Evolutionary conservation across 2,888 invertebrate species (phyloP).

Genomic region (Ophioninae sp.): DNA sequence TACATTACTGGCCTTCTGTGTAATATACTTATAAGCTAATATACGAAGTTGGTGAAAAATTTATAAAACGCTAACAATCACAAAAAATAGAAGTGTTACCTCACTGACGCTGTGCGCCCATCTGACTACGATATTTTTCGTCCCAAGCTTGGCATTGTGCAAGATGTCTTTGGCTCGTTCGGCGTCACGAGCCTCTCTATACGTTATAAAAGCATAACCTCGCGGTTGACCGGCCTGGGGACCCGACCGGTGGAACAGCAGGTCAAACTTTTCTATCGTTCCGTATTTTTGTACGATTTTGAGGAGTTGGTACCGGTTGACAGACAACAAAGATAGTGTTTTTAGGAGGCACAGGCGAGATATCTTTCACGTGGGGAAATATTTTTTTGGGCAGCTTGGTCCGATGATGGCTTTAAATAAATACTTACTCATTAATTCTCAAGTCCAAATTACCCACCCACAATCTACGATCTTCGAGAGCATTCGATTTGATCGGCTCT

Average conservation of each 20-base stretch:
- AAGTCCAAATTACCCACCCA: constrained; percentile 97
- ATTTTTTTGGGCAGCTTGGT: neutral
- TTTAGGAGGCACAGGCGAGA: constrained; percentile 51
- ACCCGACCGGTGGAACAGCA: constrained; percentile 95
- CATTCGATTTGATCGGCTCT: constrained; percentile 83
- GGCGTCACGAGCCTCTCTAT: constrained; percentile 86
- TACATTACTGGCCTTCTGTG: neutral
- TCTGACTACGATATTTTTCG: constrained; percentile 89
- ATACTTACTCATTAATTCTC: constrained; percentile 96
- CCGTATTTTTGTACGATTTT: constrained; percentile 98
- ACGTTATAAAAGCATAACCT: constrained; percentile 97
- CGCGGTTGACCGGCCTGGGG: constrained; percentile 93
- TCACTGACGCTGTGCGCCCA: constrained; percentile 89
- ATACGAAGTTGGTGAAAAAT: neutral
- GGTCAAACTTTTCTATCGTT: constrained; percentile 96
- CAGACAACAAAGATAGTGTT: constrained; percentile 77
- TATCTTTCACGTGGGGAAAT: neutral
- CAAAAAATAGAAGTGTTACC: constrained; percentile 79
- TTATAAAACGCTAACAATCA: neutral
- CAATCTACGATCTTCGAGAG: constrained; percentile 87
- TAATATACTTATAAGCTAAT: neutral
- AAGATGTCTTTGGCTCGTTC: constrained; percentile 87
- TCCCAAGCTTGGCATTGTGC: constrained; percentile 89
- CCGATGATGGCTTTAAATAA: constrained; percentile 55
- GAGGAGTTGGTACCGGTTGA: constrained; percentile 96